Percentiles rank a stretch among this genome's conserved stretches.
Conservation (phyloP, 2,113 vertebrate genomes). For the Pterocles gutturalis region DNA sequence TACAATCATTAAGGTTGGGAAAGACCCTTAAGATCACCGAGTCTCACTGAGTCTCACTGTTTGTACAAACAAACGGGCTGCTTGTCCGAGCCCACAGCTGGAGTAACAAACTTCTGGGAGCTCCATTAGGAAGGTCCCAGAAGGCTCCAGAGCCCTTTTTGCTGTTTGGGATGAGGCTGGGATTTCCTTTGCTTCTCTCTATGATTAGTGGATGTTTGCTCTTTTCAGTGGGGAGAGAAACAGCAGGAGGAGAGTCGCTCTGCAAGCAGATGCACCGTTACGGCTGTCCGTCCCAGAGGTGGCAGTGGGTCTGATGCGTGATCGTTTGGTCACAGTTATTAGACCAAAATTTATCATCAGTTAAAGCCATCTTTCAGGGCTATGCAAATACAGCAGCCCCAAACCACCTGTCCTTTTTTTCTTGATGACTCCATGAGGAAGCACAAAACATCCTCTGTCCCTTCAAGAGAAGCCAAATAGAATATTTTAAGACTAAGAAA, state of each 20-base stretch:
- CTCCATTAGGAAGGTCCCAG: not conserved
- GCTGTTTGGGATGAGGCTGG: not conserved
- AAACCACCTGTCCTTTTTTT: constrained; percentile 6
- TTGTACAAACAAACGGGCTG: not conserved
- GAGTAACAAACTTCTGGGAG: not conserved
- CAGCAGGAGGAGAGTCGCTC: not conserved
- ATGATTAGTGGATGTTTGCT: not conserved
- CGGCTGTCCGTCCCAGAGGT: not conserved
- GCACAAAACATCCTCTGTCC: not conserved
- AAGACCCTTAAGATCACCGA: not conserved
- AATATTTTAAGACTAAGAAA: constrained; percentile 23
- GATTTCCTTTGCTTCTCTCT: constrained; percentile 7
- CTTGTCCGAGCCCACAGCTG: not conserved
- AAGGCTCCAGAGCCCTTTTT: not conserved
- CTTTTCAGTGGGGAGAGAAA: not conserved
- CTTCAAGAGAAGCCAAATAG: not conserved
- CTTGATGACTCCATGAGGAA: not conserved
- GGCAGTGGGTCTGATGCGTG: not conserved
- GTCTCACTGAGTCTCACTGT: no score
- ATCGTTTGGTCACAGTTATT: constrained; percentile 28
- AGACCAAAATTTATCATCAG: constrained; percentile 49
- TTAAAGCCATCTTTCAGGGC: constrained; percentile 20
- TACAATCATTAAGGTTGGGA: not conserved
- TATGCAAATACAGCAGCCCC: constrained; percentile 40
- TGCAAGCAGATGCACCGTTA: not conserved